A percentile compares a stretch with the other conserved stretches of the same genome.
Evolutionary conservation across 2,113 vertebrate genomes (phyloP).

Genomic region (Etia nguti): DNA sequence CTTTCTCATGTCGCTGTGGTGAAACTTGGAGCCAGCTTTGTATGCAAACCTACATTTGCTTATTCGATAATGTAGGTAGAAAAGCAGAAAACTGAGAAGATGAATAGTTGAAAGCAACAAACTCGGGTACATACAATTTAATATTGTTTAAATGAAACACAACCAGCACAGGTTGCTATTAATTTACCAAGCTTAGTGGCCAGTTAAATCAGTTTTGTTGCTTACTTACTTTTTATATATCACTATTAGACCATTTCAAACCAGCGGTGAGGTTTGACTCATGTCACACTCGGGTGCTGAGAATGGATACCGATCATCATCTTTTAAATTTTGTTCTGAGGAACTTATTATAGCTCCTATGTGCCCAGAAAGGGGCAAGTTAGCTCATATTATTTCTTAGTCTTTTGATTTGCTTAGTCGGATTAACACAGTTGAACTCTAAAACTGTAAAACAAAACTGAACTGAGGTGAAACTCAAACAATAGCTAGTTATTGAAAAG

Average conservation of each 20-base stretch:
- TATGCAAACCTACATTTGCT: background rate
- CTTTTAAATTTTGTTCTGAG: background rate
- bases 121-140: background rate
- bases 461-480: background rate
- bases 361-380: accelerated
- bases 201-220: background rate
- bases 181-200: background rate
- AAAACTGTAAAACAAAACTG: background rate
- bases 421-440: background rate
- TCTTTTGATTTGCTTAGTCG: background rate
- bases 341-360: background rate
- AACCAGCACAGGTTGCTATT: background rate
- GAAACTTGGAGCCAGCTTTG: background rate
- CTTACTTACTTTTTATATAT: background rate
- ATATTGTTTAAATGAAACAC: background rate
- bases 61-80: background rate
- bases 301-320: background rate
- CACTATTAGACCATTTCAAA: background rate
- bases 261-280: accelerated
- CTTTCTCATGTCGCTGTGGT: background rate
- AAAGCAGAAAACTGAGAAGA: background rate
- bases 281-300: background rate
- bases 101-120: background rate
- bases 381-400: background rate
- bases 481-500: background rate